Evolutionary conservation across 2,888 invertebrate genomes (phyloP).

Genomic region (Ryuthela nishihirai): DNA sequence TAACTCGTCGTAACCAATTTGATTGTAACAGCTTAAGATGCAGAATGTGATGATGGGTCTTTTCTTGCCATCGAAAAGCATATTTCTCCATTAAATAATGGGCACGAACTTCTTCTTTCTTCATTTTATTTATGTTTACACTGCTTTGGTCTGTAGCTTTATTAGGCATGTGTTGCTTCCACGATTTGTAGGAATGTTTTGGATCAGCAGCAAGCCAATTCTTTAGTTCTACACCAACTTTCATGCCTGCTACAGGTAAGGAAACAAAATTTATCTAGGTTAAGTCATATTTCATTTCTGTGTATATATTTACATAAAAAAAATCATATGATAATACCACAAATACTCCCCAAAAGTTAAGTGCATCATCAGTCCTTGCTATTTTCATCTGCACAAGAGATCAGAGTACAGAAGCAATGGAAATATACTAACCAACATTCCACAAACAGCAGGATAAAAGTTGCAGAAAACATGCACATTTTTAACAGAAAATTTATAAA

Average conservation of each 20-base stretch:
- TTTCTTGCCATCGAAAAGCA: constrained; percentile 63
- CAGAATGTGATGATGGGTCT: constrained; percentile 40
- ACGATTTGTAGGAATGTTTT: constrained; percentile 65
- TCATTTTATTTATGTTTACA: constrained; percentile 42
- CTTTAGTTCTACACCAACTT: constrained; percentile 65
- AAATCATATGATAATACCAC: too few relatives aligned
- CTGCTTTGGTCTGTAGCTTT: constrained; percentile 23
- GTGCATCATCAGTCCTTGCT: too few relatives aligned
- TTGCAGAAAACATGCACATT: too few relatives aligned
- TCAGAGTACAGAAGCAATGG: too few relatives aligned
- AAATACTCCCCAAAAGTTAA: too few relatives aligned
- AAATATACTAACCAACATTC: too few relatives aligned
- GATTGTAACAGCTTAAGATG: constrained; percentile 53
- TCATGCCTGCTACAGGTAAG: constrained; percentile 55
- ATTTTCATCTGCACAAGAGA: too few relatives aligned
- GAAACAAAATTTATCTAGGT: too few relatives aligned
- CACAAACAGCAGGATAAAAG: too few relatives aligned
- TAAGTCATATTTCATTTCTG: too few relatives aligned
- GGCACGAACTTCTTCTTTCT: constrained; percentile 50
- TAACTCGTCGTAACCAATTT: constrained; percentile 84
- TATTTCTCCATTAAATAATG: constrained; percentile 72
- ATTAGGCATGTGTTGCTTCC: constrained; percentile 63
- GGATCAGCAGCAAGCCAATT: constrained; percentile 70
- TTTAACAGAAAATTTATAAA: too few relatives aligned
- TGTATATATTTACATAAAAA: too few relatives aligned